Conservation (phyloP, 2,113 vertebrate species). For the Collichthys lucidus region DNA sequence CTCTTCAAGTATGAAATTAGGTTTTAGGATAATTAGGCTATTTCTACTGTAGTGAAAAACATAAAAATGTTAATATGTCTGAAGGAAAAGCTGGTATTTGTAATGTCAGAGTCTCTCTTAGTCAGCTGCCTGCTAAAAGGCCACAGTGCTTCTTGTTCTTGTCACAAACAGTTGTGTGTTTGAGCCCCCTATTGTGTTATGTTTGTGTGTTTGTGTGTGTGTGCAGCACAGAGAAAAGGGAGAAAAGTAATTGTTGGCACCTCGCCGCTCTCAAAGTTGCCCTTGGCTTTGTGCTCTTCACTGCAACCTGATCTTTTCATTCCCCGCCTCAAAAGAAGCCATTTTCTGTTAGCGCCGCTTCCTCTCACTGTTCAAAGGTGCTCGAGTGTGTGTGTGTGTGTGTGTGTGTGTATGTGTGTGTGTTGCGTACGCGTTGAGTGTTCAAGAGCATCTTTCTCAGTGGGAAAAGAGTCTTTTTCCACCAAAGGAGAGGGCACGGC, state of each 20-base stretch:
- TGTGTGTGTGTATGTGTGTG: slow-evolving; percentile 30
- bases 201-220: slow-evolving; percentile 23
- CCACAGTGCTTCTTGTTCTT: slow-evolving; percentile 55
- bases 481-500: slow-evolving; percentile 83
- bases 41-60: neutral
- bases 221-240: slow-evolving; percentile 59
- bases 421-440: slow-evolving; percentile 51
- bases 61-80: neutral
- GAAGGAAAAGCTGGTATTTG: slow-evolving; percentile 3
- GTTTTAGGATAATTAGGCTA: neutral
- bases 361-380: slow-evolving; percentile 84
- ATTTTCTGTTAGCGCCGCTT: slow-evolving; percentile 82
- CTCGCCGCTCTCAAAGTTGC: slow-evolving; percentile 83
- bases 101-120: slow-evolving; percentile 13
- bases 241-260: slow-evolving; percentile 82
- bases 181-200: slow-evolving; percentile 36
- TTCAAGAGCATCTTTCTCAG: slow-evolving; percentile 80
- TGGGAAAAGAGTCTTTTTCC: slow-evolving; percentile 80
- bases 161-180: slow-evolving; percentile 56
- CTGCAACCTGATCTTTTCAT: slow-evolving; percentile 82
- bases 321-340: slow-evolving; percentile 82
- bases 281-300: slow-evolving; percentile 84
- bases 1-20: neutral
- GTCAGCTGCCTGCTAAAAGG: slow-evolving; percentile 44
- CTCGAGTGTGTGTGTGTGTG: slow-evolving; percentile 65